phyloP scores from a whole-genome alignment of 1,140 invertebrate species.

The Pseudomyrmex flavicornis region DNA sequence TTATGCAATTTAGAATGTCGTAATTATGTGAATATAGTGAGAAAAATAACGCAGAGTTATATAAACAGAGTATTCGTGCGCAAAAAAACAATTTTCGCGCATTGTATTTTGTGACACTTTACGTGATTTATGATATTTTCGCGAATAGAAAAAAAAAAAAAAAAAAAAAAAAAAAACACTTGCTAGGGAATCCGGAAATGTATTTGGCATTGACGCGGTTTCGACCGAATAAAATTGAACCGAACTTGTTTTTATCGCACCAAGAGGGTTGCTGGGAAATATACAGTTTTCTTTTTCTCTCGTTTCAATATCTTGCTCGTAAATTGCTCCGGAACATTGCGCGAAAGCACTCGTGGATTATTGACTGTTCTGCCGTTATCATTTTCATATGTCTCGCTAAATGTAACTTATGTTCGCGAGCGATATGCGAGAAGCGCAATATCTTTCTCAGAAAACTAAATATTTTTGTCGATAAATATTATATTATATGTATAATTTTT shows the following conservation, averaged over 20 bases:
- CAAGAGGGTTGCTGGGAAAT: slow-evolving; percentile 53
- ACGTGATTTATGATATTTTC: not conserved
- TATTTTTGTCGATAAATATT: too few species aligned
- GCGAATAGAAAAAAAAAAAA: not conserved
- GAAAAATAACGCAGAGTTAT: too few species aligned
- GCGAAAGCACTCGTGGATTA: slow-evolving; percentile 29
- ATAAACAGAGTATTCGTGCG: too few species aligned
- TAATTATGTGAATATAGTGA: too few species aligned
- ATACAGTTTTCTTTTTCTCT: slow-evolving; percentile 59
- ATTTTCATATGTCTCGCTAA: slow-evolving; percentile 5
- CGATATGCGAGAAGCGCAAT: too few species aligned
- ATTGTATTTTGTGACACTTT: slow-evolving; percentile 15
- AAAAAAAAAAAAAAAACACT: not conserved
- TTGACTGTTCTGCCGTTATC: not conserved
- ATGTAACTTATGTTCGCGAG: too few species aligned
- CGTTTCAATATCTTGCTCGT: slow-evolving; percentile 52
- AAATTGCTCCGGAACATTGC: slow-evolving; percentile 55
- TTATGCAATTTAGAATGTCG: too few species aligned
- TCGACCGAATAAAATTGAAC: slow-evolving; percentile 69
- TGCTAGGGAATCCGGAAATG: slow-evolving; percentile 46
- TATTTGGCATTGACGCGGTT: slow-evolving; percentile 57
- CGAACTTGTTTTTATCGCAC: slow-evolving; percentile 69
- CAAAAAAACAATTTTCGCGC: not conserved
- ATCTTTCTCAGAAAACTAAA: too few species aligned
- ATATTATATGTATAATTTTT: too few species aligned